Percentiles rank a stretch among this genome's conserved stretches.
phyloP scores from a whole-genome alignment of 2,797 vertebrate genomes.

The Avahi laniger region DNA sequence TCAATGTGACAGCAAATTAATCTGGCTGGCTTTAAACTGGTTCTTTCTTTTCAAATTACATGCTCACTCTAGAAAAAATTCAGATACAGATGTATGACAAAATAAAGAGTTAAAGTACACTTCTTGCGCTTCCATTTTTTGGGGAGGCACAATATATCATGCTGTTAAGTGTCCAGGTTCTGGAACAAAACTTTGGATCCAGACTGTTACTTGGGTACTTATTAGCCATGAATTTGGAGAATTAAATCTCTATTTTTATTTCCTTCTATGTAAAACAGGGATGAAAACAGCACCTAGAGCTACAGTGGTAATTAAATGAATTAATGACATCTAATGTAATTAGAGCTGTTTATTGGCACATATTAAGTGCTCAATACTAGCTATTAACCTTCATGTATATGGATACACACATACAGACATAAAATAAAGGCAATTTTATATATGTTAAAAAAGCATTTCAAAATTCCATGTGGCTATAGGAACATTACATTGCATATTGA shows the following conservation, averaged over 20 bases:
- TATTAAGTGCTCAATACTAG: not conserved
- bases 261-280: not conserved
- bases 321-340: not conserved
- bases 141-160: not conserved
- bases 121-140: not conserved
- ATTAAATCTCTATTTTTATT: not conserved
- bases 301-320: not conserved
- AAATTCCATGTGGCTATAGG: not conserved
- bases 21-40: not conserved
- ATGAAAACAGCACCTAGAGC: not conserved
- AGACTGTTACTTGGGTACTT: not conserved
- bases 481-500: not conserved
- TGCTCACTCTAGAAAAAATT: not conserved
- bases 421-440: not conserved
- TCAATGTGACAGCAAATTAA: constrained; percentile 13
- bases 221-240: not conserved
- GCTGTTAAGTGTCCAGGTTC: not conserved
- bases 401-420: not conserved
- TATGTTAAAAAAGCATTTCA: not conserved
- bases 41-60: not conserved
- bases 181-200: not conserved
- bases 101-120: not conserved
- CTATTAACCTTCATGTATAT: not conserved
- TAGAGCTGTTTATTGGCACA: not conserved
- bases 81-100: not conserved